phyloP scores from a whole-genome alignment of 2,797 vertebrate species.

The Pipistrellus nathusii region DNA sequence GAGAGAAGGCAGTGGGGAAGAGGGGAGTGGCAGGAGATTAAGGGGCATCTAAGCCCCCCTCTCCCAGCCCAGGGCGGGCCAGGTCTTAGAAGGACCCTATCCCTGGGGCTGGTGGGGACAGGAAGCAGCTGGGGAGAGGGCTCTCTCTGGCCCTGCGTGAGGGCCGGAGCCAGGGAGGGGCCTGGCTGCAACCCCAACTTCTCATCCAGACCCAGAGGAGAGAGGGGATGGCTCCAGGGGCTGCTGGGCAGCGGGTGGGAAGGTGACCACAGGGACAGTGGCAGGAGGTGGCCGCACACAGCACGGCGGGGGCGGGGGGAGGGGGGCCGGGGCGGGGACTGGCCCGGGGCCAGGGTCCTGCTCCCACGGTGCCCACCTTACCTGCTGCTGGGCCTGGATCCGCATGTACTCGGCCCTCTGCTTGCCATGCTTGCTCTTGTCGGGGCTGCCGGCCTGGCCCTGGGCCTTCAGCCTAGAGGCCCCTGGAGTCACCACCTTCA shows the following conservation, averaged over 20 bases:
- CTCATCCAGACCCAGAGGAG: background rate
- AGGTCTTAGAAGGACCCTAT: background rate
- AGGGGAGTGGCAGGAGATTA: background rate
- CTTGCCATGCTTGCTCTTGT: conserved; percentile 95
- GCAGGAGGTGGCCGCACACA: background rate
- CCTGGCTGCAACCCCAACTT: background rate
- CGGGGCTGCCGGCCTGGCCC: conserved; percentile 94
- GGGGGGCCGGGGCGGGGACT: background rate
- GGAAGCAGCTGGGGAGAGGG: too few relatives aligned
- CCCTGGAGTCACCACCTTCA: conserved; percentile 92
- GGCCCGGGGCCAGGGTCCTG: fast-evolving
- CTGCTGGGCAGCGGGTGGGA: too few relatives aligned
- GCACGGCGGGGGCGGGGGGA: too few relatives aligned
- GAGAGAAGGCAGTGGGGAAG: background rate
- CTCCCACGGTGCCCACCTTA: conserved; percentile 79
- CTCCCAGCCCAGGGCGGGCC: background rate
- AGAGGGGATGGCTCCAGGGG: background rate
- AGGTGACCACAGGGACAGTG: fast-evolving
- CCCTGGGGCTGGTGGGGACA: background rate
- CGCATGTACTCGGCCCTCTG: conserved; percentile 95
- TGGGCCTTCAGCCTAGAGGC: conserved; percentile 95
- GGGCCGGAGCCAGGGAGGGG: too few relatives aligned
- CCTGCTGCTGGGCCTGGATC: conserved; percentile 97
- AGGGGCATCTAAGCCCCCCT: background rate
- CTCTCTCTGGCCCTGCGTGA: background rate